Evolutionary conservation across 2,888 invertebrate species (phyloP).

Genomic region (Melipona bicolor): DNA sequence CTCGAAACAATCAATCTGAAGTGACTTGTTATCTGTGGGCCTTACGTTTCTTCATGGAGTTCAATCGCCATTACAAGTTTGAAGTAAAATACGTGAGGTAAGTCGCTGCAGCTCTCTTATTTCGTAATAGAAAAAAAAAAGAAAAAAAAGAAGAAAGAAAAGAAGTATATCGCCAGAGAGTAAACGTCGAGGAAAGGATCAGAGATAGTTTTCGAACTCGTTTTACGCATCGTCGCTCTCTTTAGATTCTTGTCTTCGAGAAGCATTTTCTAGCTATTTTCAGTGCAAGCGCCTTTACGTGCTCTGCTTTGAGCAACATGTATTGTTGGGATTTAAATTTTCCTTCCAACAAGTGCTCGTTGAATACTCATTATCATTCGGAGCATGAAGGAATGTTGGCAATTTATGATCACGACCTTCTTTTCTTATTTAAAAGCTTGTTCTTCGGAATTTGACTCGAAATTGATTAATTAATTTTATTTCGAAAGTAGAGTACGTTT

Average conservation of each 20-base stretch:
- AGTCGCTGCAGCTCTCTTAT: conserved; percentile 45
- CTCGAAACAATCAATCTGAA: conserved; percentile 91
- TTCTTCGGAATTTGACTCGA: background rate
- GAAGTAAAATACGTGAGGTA: conserved; percentile 95
- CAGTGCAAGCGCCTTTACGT: conserved; percentile 19
- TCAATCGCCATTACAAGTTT: conserved; percentile 95
- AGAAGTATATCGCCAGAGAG: conserved; percentile 26
- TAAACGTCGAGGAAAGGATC: conserved; percentile 38
- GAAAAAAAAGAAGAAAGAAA: background rate
- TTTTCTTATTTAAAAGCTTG: background rate
- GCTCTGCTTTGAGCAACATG: conserved; percentile 41
- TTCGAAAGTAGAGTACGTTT: too few relatives aligned
- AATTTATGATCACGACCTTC: background rate
- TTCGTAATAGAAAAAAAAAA: conserved; percentile 10
- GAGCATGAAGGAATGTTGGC: background rate
- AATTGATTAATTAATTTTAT: background rate
- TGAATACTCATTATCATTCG: conserved; percentile 17
- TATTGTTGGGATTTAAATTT: conserved; percentile 39
- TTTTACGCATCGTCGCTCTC: conserved; percentile 74
- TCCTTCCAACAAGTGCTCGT: conserved; percentile 22
- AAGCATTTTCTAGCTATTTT: conserved; percentile 43
- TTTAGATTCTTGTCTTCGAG: conserved; percentile 48
- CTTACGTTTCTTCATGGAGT: conserved; percentile 98
- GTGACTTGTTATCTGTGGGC: conserved; percentile 98
- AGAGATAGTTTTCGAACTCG: conserved; percentile 73